Percentiles rank a stretch among this genome's conserved stretches.
Conservation (phyloP, 2,797 vertebrate genomes). For the Caiman crocodilus region DNA sequence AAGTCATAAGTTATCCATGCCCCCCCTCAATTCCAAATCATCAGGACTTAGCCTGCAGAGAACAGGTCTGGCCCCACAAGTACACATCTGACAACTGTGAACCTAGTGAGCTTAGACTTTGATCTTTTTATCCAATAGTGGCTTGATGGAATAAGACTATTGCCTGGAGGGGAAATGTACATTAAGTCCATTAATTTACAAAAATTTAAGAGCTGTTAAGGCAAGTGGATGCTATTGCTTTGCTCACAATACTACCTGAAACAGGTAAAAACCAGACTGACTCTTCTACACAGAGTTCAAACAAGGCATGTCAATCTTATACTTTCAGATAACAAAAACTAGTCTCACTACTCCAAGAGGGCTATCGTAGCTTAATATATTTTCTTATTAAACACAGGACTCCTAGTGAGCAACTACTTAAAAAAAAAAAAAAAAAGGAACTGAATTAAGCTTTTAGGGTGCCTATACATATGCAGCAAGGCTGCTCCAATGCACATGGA, state of each 20-base stretch:
- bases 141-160: not conserved
- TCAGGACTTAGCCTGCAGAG: not conserved
- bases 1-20: not conserved
- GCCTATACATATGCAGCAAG: too few relatives aligned
- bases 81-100: not conserved
- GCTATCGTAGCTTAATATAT: not conserved
- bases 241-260: not conserved
- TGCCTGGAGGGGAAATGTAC: too few relatives aligned
- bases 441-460: too few relatives aligned
- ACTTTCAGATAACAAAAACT: not conserved
- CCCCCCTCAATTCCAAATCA: not conserved
- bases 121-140: not conserved
- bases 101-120: not conserved
- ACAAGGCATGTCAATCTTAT: not conserved
- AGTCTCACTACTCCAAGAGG: not conserved
- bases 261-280: not conserved
- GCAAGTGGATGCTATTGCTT: not conserved
- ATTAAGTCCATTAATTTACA: not conserved
- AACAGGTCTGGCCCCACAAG: conserved; percentile 8
- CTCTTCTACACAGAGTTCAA: not conserved
- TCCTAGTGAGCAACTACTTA: too few relatives aligned
- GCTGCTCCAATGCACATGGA: too few relatives aligned
- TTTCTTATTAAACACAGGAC: not conserved
- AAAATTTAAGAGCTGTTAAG: not conserved
- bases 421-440: too few relatives aligned